These are phyloP conservation scores for Panorpa germanica DNA, from an alignment of 2,888 invertebrate species.

Conservation along the genomic window DNA sequence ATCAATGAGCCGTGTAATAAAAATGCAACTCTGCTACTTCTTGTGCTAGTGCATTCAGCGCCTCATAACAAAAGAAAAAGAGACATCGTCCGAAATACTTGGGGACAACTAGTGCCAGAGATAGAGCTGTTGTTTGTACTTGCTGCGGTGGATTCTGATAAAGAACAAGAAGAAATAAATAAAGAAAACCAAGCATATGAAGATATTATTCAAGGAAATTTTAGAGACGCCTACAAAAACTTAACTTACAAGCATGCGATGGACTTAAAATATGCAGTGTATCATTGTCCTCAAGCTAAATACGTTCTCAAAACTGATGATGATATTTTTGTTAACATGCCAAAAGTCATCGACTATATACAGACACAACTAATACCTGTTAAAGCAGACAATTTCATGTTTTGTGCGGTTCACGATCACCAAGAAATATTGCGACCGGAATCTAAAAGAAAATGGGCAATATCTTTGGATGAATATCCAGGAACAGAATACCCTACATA, in stretches of 20 bases:
- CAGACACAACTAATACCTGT: conserved; percentile 33
- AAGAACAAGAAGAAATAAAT: conserved; percentile 23
- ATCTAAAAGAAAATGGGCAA: conserved; percentile 45
- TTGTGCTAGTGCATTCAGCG: no score
- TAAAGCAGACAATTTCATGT: conserved; percentile 35
- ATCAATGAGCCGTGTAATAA: conserved; percentile 30
- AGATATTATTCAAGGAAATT: conserved; percentile 62
- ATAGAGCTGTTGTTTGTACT: conserved; percentile 46
- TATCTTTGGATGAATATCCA: conserved; percentile 32
- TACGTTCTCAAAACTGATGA: conserved; percentile 59
- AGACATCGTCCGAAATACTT: conserved; percentile 47
- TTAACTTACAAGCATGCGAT: conserved; percentile 73
- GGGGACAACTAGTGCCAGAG: conserved; percentile 38
- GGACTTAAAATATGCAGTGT: conserved; percentile 58
- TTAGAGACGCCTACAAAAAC: conserved; percentile 59
- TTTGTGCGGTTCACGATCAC: conserved; percentile 35
- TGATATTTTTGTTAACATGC: conserved; percentile 55
- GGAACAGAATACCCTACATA: conserved; percentile 31
- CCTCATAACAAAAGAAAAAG: no score
- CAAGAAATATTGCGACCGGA: no score
- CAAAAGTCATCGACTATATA: conserved; percentile 31
- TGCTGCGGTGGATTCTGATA: conserved; percentile 29
- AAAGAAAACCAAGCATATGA: conserved; percentile 34
- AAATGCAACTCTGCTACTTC: conserved; percentile 23
- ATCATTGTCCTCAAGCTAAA: conserved; percentile 46